Evolutionary conservation across 2,888 invertebrate species (phyloP).

Genomic region (Pseudococcus jackbeardsleyi): DNA sequence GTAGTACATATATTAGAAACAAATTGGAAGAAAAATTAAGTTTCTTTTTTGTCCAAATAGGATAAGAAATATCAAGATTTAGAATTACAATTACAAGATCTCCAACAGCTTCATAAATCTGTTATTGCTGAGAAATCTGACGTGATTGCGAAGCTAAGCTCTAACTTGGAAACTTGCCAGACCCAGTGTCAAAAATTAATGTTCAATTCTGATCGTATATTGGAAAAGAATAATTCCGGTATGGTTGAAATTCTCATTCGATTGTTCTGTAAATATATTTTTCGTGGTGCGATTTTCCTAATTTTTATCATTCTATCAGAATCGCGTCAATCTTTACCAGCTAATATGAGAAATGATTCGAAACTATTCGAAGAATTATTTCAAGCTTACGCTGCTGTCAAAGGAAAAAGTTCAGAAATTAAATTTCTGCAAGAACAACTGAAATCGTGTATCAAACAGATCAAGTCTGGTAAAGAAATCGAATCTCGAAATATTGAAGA

Average conservation of each 20-base stretch:
- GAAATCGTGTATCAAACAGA: conserved; percentile 22
- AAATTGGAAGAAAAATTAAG: not conserved
- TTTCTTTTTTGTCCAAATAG: not conserved
- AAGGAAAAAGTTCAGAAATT: conserved; percentile 48
- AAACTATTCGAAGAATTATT: conserved; percentile 27
- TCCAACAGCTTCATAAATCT: conserved; percentile 36
- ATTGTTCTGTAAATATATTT: not conserved
- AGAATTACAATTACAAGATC: conserved; percentile 7
- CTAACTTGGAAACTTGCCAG: conserved; percentile 24
- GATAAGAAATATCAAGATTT: conserved; percentile 6
- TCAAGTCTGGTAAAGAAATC: conserved; percentile 6
- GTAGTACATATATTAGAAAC: not conserved
- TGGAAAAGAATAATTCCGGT: not conserved
- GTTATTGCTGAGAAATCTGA: conserved; percentile 13
- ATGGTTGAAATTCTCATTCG: not conserved
- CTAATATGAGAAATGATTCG: not conserved
- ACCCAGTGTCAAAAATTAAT: conserved; percentile 4
- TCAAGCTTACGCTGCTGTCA: conserved; percentile 18
- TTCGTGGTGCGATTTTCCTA: not conserved
- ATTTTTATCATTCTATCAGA: not conserved
- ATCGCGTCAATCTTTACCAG: not conserved
- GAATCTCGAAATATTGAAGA: conserved; percentile 12
- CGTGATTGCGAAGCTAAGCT: not conserved
- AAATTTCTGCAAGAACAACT: conserved; percentile 30
- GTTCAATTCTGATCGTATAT: conserved; percentile 3